Evolutionary conservation across 92 coral and sea anemone genomes (phyloP), one percentile per base, ranked within the genome.

Genomic region (Palythoa grandis): DNA sequence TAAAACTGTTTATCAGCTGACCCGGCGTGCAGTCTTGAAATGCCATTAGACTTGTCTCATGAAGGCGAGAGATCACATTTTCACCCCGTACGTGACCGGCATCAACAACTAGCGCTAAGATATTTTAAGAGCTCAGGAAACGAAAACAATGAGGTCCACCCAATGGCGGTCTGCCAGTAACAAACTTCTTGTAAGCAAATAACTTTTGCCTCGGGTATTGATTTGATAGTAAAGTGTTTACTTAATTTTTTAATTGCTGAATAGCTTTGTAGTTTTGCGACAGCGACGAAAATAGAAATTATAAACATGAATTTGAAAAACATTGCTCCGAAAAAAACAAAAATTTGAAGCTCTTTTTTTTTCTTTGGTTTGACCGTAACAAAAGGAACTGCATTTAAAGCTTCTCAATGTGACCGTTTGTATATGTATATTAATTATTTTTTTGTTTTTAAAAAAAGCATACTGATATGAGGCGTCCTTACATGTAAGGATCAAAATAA

Each of bases 21-120:
- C 67, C 67, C 67, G 9, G 3, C n/a, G n/a, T 17, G 22, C 24
- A 63, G 69, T n/a, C 69, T 63, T 63, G 4, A n/a, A n/a, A 63
- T 63, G 11, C 69, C 69, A 19, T n/a, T 20, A 1, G 11, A 63
- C 69, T 63, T 63, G 48, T 63, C 69, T 63, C 69, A 63, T 63
- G 69, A 63, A 9, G 29, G 69, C 69, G 3, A 19, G 29, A 63
- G 69, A 19, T 63, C 25, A n/a, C 22, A 19, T 63, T 63, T 23
- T 63, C 22, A 23, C 69, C 22, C 69, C 22, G 69, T 63, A 63
- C 69, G 69, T 63, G 69, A 63, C 69, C 69, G 69, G 69, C 25
- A 63, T 4, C 20, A 19, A 19, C 69, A 19, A 23, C 11, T 63
- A 4, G 69, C 9, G 69, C 69, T 63, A 23, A 63, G 69, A 63